Percentiles rank a stretch among this genome's conserved stretches.
Evolutionary conservation across 2,113 vertebrate genomes (phyloP).

Genomic region (Atlantisia rogersi): DNA sequence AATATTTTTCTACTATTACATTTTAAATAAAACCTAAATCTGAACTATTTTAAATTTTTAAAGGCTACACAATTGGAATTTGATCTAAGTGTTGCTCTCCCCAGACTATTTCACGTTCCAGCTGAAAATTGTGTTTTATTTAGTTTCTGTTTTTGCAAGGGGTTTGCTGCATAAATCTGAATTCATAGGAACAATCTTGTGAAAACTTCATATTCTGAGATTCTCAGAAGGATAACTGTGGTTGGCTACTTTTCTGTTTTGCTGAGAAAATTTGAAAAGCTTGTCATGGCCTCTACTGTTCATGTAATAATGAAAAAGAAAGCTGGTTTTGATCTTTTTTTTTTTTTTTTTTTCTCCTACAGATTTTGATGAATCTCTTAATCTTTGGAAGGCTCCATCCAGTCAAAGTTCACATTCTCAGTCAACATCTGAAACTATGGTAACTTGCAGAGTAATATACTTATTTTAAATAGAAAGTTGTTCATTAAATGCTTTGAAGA

Average conservation of each 20-base stretch:
- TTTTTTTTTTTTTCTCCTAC: background rate
- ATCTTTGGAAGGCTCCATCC: conserved; percentile 79
- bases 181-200: background rate
- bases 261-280: background rate
- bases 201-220: background rate
- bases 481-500: background rate
- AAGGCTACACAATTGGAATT: background rate
- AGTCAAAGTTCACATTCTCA: conserved; percentile 81
- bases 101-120: background rate
- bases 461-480: background rate
- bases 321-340: background rate
- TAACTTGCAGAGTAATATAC: conserved; percentile 57
- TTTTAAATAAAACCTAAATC: background rate
- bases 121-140: background rate
- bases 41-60: background rate
- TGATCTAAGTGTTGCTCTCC: background rate
- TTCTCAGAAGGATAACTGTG: background rate
- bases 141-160: background rate
- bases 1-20: background rate
- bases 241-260: background rate
- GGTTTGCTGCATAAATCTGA: background rate
- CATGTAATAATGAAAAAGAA: background rate
- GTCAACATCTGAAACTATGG: conserved; percentile 92
- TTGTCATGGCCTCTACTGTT: background rate
- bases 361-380: conserved; percentile 87